phyloP scores from a whole-genome alignment of 1,140 invertebrate genomes.

The Lordiphosa clarofinis region DNA sequence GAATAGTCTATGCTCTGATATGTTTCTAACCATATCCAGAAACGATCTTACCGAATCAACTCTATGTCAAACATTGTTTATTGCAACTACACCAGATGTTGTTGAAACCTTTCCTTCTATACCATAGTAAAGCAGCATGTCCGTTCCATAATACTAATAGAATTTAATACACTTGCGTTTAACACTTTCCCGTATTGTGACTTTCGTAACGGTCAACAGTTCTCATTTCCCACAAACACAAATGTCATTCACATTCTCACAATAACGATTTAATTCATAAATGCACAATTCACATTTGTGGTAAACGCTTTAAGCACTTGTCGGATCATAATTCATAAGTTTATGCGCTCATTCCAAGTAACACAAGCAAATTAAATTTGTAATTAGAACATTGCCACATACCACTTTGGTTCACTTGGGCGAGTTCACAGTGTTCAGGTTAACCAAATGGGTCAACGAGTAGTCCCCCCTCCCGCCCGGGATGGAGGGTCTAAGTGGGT shows the following conservation, averaged over 20 bases:
- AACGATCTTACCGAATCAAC: too few relatives aligned
- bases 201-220: conserved; percentile 33
- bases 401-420: conserved; percentile 13
- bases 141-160: too few relatives aligned
- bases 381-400: conserved; percentile 73
- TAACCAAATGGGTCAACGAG: conserved; percentile 5
- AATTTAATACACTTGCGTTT: conserved; percentile 28
- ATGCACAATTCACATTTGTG: conserved; percentile 36
- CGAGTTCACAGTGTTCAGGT: conserved; percentile 26
- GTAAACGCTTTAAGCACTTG: conserved; percentile 29
- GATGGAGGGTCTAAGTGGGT: conserved; percentile 4
- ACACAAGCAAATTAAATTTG: conserved; percentile 54
- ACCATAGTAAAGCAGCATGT: too few relatives aligned
- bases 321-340: conserved; percentile 26
- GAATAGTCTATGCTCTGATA: too few relatives aligned
- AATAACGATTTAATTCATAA: conserved; percentile 30
- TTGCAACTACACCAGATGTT: too few relatives aligned
- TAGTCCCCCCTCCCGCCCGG: too few relatives aligned
- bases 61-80: too few relatives aligned
- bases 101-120: too few relatives aligned
- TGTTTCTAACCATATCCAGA: too few relatives aligned
- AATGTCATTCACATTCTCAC: conserved; percentile 52
- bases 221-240: conserved; percentile 52
- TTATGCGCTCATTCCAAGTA: conserved; percentile 64
- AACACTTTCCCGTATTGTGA: conserved; percentile 35